Conservation (phyloP, 2,113 vertebrate genomes). For the Istiophorus platypterus region DNA sequence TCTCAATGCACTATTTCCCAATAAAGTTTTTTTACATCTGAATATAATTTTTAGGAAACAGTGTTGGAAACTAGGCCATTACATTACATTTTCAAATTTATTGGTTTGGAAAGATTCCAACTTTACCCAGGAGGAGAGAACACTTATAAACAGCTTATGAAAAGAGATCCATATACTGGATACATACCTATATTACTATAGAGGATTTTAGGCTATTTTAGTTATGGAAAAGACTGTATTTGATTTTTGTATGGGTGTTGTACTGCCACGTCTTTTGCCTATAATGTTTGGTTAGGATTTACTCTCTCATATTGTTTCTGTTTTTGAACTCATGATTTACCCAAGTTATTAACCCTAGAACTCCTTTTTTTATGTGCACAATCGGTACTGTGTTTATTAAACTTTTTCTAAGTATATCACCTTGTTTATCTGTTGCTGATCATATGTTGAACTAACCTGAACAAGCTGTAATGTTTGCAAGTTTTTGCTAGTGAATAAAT, state of each 20-base stretch:
- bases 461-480: too few species aligned
- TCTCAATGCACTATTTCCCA: neutral
- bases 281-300: neutral
- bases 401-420: neutral
- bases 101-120: neutral
- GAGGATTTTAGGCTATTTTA: too few species aligned
- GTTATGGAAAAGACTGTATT: too few species aligned
- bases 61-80: conserved; percentile 5
- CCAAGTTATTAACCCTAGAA: neutral
- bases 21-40: neutral
- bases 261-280: neutral
- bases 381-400: neutral
- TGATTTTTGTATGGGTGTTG: neutral
- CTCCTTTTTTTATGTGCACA: too few species aligned
- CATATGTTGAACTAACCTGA: too few species aligned
- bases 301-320: neutral
- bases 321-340: neutral
- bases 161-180: neutral
- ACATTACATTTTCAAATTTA: neutral
- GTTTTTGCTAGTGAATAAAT: neutral
- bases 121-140: neutral
- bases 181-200: too few species aligned
- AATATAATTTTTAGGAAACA: conserved; percentile 3
- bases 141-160: conserved; percentile 20
- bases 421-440: neutral